Conservation (phyloP, 1,140 invertebrate genomes). For the Drosophila sechellia region DNA sequence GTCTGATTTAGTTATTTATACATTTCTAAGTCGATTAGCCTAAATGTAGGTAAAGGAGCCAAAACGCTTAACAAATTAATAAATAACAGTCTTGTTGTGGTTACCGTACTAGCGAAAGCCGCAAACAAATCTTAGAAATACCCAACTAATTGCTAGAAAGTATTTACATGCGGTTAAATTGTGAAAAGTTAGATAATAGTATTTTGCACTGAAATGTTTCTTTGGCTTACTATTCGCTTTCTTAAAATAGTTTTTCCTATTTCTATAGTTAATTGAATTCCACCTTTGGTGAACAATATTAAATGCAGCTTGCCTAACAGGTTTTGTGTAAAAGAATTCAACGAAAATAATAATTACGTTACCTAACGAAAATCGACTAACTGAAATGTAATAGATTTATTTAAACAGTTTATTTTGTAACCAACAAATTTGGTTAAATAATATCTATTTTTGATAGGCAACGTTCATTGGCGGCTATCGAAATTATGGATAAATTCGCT, state of each 20-base stretch:
- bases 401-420: not conserved
- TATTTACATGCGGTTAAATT: not conserved
- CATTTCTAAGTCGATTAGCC: constrained; percentile 1
- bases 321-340: too few species aligned
- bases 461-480: not conserved
- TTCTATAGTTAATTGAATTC: too few species aligned
- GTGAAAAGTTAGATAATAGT: not conserved
- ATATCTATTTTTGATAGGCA: not conserved
- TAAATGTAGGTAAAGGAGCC: not conserved
- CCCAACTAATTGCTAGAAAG: constrained; percentile 1
- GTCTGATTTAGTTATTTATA: not conserved
- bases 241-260: not conserved
- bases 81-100: constrained; percentile 4
- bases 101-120: constrained; percentile 7
- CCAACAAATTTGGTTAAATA: not conserved
- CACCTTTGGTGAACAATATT: too few species aligned
- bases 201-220: not conserved
- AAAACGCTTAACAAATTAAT: constrained; percentile 3
- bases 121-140: constrained; percentile 9
- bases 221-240: not conserved
- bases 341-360: too few species aligned
- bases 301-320: too few species aligned
- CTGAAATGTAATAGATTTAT: not conserved
- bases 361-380: too few species aligned
- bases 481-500: constrained; percentile 19